Percentiles rank a stretch among this genome's conserved stretches.
These are phyloP conservation scores for Apodemia zela DNA, from an alignment of 2,888 invertebrate genomes.

Conservation along the genomic window DNA sequence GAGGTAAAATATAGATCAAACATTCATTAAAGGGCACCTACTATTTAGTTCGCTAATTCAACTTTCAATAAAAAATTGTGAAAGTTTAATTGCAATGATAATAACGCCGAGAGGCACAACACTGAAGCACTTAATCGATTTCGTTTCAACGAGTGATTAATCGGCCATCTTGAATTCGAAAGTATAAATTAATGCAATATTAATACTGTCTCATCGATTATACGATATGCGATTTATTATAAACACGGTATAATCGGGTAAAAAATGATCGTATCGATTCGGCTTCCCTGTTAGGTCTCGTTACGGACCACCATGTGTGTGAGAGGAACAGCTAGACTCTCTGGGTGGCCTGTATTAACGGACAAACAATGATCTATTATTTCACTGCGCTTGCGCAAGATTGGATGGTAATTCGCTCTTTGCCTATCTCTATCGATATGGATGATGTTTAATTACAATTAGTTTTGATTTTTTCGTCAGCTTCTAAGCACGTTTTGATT, in stretches of 20 bases:
- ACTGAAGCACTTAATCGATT: conserved; percentile 26
- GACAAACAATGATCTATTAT: conserved; percentile 65
- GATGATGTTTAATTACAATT: conserved; percentile 4
- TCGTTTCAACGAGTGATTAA: conserved; percentile 38
- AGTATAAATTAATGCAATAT: conserved; percentile 48
- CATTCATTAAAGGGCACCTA: too few species aligned
- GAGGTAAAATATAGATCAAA: too few species aligned
- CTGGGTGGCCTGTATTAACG: conserved; percentile 55
- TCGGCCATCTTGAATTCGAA: conserved; percentile 33
- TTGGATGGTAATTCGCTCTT: conserved; percentile 36
- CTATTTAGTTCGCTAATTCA: background rate
- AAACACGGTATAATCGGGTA: conserved; percentile 44
- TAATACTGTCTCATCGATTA: conserved; percentile 42
- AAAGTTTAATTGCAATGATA: conserved; percentile 7
- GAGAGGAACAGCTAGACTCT: conserved; percentile 39
- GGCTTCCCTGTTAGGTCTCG: conserved; percentile 41
- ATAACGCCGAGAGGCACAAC: background rate
- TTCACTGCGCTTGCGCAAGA: conserved; percentile 43
- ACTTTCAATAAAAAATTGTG: conserved; percentile 7
- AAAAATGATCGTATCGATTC: conserved; percentile 38
- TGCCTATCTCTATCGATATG: conserved; percentile 6
- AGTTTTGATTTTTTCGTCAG: background rate
- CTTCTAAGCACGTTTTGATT: background rate
- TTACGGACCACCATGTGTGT: conserved; percentile 43
- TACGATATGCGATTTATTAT: conserved; percentile 43